Conservation (phyloP, 2,888 invertebrate genomes). For the Nomada ferruginata region DNA sequence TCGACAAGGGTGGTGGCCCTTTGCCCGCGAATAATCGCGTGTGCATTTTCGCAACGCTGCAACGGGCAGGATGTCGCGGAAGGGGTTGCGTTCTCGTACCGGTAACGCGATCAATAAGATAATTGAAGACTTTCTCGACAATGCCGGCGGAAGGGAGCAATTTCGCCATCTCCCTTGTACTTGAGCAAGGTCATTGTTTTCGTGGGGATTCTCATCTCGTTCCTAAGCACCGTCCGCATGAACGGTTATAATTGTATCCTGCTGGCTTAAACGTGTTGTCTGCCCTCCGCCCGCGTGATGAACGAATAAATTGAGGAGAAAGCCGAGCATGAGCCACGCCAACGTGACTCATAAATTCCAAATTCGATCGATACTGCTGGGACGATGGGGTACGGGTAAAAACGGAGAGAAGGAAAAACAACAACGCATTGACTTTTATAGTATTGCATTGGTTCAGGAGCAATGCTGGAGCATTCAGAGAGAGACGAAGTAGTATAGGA, state of each 20-base stretch:
- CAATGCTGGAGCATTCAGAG: no score
- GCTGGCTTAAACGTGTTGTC: conserved; percentile 26
- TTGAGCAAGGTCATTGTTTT: conserved; percentile 68
- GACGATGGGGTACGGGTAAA: neutral
- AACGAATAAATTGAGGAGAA: conserved; percentile 27
- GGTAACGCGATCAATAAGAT: conserved; percentile 78
- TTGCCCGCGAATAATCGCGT: conserved; percentile 4
- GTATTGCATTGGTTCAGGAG: neutral
- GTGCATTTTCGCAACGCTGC: conserved; percentile 44
- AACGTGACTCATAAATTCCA: conserved; percentile 31
- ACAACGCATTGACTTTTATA: neutral
- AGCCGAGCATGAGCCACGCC: neutral
- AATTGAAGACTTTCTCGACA: conserved; percentile 78
- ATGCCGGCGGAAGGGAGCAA: conserved; percentile 75
- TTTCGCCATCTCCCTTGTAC: conserved; percentile 69
- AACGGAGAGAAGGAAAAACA: neutral
- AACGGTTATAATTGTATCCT: conserved; percentile 52
- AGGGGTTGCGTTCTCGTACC: conserved; percentile 69
- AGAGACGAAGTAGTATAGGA: no score
- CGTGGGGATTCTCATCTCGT: conserved; percentile 62
- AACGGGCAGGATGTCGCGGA: conserved; percentile 63
- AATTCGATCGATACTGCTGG: conserved; percentile 20
- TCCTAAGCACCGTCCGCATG: conserved; percentile 46
- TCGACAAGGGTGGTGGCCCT: conserved; percentile 47
- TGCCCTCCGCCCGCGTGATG: neutral